phyloP scores from a whole-genome alignment of 2,888 invertebrate genomes.

The Dryocosmus kuriphilus region DNA sequence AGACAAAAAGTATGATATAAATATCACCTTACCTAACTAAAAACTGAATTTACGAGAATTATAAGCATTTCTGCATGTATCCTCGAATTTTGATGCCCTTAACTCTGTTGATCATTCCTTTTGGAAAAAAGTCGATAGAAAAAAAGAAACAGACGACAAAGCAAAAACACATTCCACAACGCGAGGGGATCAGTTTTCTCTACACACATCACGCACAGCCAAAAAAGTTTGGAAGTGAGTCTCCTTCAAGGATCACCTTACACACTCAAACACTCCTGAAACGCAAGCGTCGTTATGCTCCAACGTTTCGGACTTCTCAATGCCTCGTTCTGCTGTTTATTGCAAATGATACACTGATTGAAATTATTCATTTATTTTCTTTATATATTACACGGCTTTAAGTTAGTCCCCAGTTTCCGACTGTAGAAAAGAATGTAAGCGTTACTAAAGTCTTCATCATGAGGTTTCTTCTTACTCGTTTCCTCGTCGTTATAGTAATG shows the following conservation, averaged over 20 bases:
- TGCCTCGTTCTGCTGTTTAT: background rate
- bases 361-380: constrained; percentile 41
- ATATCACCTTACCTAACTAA: constrained; percentile 6
- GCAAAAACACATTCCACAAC: constrained; percentile 12
- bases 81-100: background rate
- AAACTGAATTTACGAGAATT: background rate
- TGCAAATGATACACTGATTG: background rate
- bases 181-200: background rate
- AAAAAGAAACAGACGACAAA: background rate
- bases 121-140: constrained; percentile 6
- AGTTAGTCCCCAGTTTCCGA: constrained; percentile 79
- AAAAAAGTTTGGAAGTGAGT: constrained; percentile 19
- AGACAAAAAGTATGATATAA: constrained; percentile 7
- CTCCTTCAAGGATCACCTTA: background rate
- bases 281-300: background rate
- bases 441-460: constrained; percentile 81
- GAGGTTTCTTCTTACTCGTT: constrained; percentile 79
- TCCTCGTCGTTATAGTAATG: constrained; percentile 82
- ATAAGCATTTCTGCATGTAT: background rate
- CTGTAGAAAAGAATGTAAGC: constrained; percentile 84
- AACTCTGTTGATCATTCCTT: background rate
- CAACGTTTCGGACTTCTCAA: background rate
- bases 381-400: constrained; percentile 76
- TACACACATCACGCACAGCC: constrained; percentile 27
- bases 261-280: background rate